Evolutionary conservation across 2,113 vertebrate species (phyloP).

Genomic region (Calonectris borealis): DNA sequence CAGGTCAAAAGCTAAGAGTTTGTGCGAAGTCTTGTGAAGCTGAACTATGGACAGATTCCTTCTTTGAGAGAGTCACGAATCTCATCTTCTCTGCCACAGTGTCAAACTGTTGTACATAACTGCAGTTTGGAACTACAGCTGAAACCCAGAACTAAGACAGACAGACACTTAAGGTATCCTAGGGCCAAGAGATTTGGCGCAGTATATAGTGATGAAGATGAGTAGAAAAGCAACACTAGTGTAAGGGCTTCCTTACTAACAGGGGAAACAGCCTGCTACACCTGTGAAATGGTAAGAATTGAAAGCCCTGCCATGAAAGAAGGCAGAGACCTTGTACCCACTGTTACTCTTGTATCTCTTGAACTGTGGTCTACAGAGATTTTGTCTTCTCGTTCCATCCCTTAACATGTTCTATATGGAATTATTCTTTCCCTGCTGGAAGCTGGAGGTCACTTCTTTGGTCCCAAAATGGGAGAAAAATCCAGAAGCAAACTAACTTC

Average conservation of each 20-base stretch:
- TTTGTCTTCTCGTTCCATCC: not conserved
- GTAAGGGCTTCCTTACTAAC: not conserved
- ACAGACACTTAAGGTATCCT: not conserved
- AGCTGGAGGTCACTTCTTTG: not conserved
- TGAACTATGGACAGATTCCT: not conserved
- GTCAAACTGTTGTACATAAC: not conserved
- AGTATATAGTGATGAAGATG: accelerated
- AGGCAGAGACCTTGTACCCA: not conserved
- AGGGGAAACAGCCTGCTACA: not conserved
- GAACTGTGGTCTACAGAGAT: not conserved
- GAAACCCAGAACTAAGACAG: not conserved
- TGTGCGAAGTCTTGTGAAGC: not conserved
- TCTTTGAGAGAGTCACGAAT: not conserved
- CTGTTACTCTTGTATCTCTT: not conserved
- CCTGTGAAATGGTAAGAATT: not conserved
- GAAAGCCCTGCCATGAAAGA: not conserved
- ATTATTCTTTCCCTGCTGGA: not conserved
- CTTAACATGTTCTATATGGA: not conserved
- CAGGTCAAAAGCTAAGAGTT: not conserved
- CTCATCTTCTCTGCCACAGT: not conserved
- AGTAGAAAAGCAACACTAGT: not conserved
- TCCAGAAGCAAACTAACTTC: not conserved
- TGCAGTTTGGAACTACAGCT: not conserved
- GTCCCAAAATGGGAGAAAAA: not conserved
- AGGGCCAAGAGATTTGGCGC: not conserved